Conservation (phyloP, 2,797 vertebrate species). For the Lepus townsendii region DNA sequence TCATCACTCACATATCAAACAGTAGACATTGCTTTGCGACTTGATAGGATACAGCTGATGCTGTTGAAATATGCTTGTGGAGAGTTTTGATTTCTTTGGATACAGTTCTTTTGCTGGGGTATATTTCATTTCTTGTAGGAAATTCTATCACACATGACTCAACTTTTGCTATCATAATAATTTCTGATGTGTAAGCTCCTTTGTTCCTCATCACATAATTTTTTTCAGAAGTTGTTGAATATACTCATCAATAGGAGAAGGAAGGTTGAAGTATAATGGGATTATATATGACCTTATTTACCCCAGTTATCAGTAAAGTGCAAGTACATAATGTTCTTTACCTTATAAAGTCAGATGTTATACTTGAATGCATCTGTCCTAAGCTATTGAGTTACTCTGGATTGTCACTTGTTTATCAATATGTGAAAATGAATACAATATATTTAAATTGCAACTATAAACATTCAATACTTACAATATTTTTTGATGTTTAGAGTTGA, state of each 20-base stretch:
- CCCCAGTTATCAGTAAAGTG: neutral
- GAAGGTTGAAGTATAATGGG: neutral
- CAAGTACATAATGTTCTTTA: conserved; percentile 16
- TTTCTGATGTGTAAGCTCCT: conserved; percentile 24
- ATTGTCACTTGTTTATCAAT: too few relatives aligned
- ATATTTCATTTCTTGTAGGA: conserved; percentile 44
- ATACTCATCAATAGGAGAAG: neutral
- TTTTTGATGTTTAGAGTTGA: neutral
- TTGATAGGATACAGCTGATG: neutral
- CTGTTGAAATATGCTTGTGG: neutral
- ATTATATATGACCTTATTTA: conserved; percentile 42
- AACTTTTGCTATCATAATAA: conserved; percentile 38
- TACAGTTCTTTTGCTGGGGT: neutral
- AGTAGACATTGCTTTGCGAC: neutral
- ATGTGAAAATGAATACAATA: neutral
- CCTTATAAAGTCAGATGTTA: neutral
- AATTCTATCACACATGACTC: neutral
- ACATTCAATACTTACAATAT: neutral
- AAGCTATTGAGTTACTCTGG: neutral
- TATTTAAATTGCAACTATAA: neutral
- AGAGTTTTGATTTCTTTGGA: neutral
- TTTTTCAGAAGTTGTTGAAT: conserved; percentile 15
- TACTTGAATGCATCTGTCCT: neutral
- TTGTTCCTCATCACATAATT: conserved; percentile 50
- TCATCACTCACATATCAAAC: neutral